These are phyloP conservation scores for Thalassaphorura encarpata DNA, from an alignment of 1,140 invertebrate species.

Conservation along the genomic window DNA sequence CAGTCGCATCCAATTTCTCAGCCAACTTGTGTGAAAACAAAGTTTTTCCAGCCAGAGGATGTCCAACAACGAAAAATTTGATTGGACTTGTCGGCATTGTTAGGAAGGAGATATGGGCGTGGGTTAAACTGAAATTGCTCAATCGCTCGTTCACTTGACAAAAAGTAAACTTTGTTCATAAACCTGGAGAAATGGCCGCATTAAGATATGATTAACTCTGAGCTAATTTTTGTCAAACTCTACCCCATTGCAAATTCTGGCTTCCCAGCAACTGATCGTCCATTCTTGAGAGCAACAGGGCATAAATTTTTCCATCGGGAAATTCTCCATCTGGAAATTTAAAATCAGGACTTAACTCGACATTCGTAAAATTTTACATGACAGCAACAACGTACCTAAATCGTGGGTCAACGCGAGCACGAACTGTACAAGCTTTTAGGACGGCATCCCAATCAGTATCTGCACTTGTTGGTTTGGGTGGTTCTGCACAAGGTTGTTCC, in stretches of 20 bases:
- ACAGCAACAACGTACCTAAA: no score
- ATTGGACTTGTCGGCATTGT: constrained; percentile 27
- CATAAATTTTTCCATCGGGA: constrained; percentile 26
- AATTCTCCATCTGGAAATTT: constrained; percentile 23
- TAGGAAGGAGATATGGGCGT: constrained; percentile 15
- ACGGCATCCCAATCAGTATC: constrained; percentile 17
- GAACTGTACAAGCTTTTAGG: constrained; percentile 5
- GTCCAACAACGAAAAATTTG: constrained; percentile 24
- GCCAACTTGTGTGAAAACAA: constrained; percentile 13
- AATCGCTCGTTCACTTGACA: constrained; percentile 14
- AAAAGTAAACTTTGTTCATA: constrained; percentile 23
- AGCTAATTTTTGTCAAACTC: neutral
- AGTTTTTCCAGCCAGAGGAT: constrained; percentile 25
- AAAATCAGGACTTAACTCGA: no score
- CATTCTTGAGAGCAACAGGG: constrained; percentile 24
- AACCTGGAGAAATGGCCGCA: neutral
- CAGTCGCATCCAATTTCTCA: neutral
- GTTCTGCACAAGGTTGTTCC: constrained; percentile 3
- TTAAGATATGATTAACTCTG: neutral
- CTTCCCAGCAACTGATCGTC: constrained; percentile 17
- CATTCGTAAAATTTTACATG: no score
- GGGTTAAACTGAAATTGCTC: constrained; percentile 19
- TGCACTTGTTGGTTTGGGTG: neutral
- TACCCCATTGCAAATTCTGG: constrained; percentile 20
- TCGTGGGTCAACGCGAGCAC: neutral